Evolutionary conservation across 2,888 invertebrate genomes (phyloP).

Genomic region (Drosophila nr. perissopoda): DNA sequence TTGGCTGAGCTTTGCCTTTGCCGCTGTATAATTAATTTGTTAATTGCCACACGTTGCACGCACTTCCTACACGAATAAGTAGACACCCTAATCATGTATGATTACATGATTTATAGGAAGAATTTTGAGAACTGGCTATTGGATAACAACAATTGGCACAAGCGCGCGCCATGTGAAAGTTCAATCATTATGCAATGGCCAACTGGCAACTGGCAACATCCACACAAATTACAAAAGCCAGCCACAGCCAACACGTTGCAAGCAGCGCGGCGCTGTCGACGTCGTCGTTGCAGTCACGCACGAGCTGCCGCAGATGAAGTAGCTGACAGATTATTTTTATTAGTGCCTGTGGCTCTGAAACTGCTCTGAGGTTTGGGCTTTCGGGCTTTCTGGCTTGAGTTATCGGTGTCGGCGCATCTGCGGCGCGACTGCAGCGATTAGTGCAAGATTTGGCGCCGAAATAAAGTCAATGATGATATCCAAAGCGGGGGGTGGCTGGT

Average conservation of each 20-base stretch:
- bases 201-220: constrained; percentile 39
- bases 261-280: constrained; percentile 26
- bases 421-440: constrained; percentile 38
- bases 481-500: neutral
- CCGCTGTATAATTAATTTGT: constrained; percentile 64
- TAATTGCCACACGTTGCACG: constrained; percentile 56
- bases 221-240: constrained; percentile 13
- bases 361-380: constrained; percentile 12
- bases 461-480: constrained; percentile 28
- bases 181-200: constrained; percentile 63
- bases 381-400: constrained; percentile 21
- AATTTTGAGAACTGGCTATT: constrained; percentile 40
- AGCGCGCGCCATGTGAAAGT: constrained; percentile 63
- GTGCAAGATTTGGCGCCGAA: constrained; percentile 47
- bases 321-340: constrained; percentile 71
- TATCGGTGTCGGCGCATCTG: constrained; percentile 56
- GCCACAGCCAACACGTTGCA: constrained; percentile 42
- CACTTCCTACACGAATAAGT: constrained; percentile 50
- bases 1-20: constrained; percentile 27
- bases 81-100: constrained; percentile 30
- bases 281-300: constrained; percentile 61
- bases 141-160: constrained; percentile 46
- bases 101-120: constrained; percentile 71
- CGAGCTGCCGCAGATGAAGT: constrained; percentile 68
- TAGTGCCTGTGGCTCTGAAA: constrained; percentile 40